These are phyloP conservation scores for Bradypodion ventrale DNA, from an alignment of 2,797 vertebrate genomes.

Conservation along the genomic window DNA sequence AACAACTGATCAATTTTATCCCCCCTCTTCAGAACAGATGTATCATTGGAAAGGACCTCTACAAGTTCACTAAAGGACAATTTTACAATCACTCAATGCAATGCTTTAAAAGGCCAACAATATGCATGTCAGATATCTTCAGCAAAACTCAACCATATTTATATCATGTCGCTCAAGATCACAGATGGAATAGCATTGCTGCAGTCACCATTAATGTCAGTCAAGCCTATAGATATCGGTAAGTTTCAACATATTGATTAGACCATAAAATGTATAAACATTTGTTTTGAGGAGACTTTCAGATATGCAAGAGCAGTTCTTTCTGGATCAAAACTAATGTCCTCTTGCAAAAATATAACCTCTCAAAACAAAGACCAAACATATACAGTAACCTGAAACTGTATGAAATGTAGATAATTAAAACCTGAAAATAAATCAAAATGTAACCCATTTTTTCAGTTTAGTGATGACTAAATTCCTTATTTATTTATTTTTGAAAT, in stretches of 20 bases:
- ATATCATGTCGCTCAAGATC: conserved; percentile 75
- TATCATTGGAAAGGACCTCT: conserved; percentile 31
- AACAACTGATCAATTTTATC: neutral
- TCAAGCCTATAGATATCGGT: conserved; percentile 78
- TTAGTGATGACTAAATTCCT: neutral
- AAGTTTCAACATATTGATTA: conserved; percentile 57
- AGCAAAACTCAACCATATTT: conserved; percentile 51
- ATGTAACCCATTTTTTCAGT: neutral
- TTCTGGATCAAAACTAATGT: neutral
- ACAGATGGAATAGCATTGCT: conserved; percentile 36
- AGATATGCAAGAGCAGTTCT: neutral
- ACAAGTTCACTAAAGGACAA: conserved; percentile 29
- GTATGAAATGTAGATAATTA: neutral
- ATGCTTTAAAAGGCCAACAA: conserved; percentile 44
- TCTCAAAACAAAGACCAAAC: neutral
- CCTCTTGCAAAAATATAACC: neutral
- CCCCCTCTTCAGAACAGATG: conserved; percentile 67
- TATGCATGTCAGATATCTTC: conserved; percentile 76
- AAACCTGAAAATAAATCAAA: neutral
- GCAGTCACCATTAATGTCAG: conserved; percentile 70
- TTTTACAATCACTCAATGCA: conserved; percentile 41
- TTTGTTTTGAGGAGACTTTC: neutral
- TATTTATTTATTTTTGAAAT: neutral
- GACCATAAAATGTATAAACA: neutral
- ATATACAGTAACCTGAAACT: neutral